Base-by-base conservation (phyloP, 1,140 invertebrate species). In the Drosophila persimilis region DNA sequence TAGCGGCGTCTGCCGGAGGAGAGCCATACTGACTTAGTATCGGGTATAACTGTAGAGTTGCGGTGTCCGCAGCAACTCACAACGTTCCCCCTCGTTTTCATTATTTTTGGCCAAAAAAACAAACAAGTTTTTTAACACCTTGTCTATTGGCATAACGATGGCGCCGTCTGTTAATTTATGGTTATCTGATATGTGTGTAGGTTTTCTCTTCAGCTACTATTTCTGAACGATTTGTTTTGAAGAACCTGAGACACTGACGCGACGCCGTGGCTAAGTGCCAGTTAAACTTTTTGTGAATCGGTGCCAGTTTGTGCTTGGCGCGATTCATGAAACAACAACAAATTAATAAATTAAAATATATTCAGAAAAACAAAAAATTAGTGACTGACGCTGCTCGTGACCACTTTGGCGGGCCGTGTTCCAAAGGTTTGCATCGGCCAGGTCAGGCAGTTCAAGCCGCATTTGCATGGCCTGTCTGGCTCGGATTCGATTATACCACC, bases 101-200 rank as follows among this genome's bases (percentile, higher is more conserved):
- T n/a, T 71, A 44, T 62, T 73, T 80, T 69, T 45, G 58, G 65
- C 52, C 64, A 74, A 58, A 39, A 39, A 13, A 52, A 56, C 52
- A 85, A 85, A 84, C 80, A 67, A 77, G 80, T 86, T 85, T 85
- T 60, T 76, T 80, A 85, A 85, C 80, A 80, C 73, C 73, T 85
- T 45, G 54, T 45, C 44, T 58, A 61, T 55, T 61, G 44, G 55
- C 62, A 77, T 46, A 65, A 65, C 60, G 62, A 66, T 73, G 62
- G 73, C 72, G 73, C 67, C 60, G 81, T 43, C 29, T 76, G 80
- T 70, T 80, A 77, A 85, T 77, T 73, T 76, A 66, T 80, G 54
- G 67, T 22, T 48, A 63, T 47, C 48, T 51, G 45, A 56, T 54
- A 35, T 50, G 62, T 66, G 47, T 77, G 60, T 66, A 51, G 52